Percentiles rank a stretch among this genome's conserved stretches.
phyloP scores from a whole-genome alignment of 92 coral and sea anemone species.

The Virgularia gustaviana region DNA sequence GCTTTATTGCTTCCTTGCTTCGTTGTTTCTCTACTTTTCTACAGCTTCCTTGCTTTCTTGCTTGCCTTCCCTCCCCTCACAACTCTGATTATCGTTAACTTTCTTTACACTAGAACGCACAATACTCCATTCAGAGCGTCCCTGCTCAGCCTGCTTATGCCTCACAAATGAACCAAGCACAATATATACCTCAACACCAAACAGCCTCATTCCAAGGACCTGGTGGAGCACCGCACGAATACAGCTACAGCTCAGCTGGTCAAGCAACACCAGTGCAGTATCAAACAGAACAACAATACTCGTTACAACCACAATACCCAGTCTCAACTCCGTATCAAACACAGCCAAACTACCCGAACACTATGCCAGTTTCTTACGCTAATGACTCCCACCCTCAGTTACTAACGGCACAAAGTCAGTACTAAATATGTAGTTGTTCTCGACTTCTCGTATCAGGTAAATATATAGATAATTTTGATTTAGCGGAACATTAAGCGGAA shows the following conservation, averaged over 20 bases:
- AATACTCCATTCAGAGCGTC: slow-evolving; percentile 77
- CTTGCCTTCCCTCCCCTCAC: background rate
- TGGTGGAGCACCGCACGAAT: background rate
- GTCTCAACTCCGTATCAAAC: slow-evolving; percentile 2
- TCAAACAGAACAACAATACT: slow-evolving; percentile 16
- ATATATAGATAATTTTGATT: background rate
- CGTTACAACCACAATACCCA: background rate
- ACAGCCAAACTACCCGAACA: slow-evolving; percentile 52
- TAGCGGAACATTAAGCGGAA: background rate
- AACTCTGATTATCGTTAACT: no score
- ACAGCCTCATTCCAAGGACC: slow-evolving; percentile 3
- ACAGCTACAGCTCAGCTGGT: background rate
- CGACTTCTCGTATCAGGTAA: no score
- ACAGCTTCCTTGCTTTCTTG: background rate
- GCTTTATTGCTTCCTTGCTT: slow-evolving; percentile 4
- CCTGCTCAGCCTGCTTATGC: slow-evolving; percentile 62
- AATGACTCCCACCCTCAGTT: slow-evolving; percentile 63
- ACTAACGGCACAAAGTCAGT: background rate
- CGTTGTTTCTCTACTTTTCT: background rate
- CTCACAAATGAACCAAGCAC: slow-evolving; percentile 37
- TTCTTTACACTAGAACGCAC: slow-evolving; percentile 72
- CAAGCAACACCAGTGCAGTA: slow-evolving; percentile 9
- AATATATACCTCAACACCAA: slow-evolving; percentile 27
- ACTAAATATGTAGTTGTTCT: background rate
- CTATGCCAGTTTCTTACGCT: slow-evolving; percentile 50